Evolutionary conservation across 2,888 invertebrate species (phyloP), one percentile per base, ranked within the genome.

Genomic region (Pilophorus perplexus): DNA sequence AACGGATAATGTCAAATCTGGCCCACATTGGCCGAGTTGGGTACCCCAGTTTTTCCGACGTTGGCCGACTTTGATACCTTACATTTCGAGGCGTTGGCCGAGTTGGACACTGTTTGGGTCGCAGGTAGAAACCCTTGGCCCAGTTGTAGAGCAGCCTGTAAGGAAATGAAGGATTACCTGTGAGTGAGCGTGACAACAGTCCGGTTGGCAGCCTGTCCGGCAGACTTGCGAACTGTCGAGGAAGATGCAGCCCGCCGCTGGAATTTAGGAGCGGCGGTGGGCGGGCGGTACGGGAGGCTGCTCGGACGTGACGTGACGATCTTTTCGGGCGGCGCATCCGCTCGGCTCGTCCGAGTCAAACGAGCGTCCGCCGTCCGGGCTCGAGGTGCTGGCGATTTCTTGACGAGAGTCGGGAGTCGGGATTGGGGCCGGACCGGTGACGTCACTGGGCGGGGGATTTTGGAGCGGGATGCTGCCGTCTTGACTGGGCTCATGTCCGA

Each of bases 361-460:
- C 64, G 20, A 38, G 52, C 52, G 40, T 64, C 64, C 14, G 64
- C 64, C 14, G 64, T 64, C 18, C 52, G 37, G 12, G 64, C 33
- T 23, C 64, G 10, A 25, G 44, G 27, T 12, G 20, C 50, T 16
- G 46, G n/a, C 20, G 10, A 3, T 3, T 66, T 42, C 12, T 59
- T 66, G 25, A 60, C 40, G 3, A 54, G 62, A 22, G 69, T 67
- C 14, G 69, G 69, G 33, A 69, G 62, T 37, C 67, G 33, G 14
- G 78, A 79, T 38, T 78, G 78, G 14, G 85, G 85, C 72, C 84
- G 82, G 2, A 86, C 83, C 16, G 89, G 89, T 22, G 88, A 88
- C 1, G 86, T 84, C 70, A 89, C 85, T 1, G 85, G 85, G 67
- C 89, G 79, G 2, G 89, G 89, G 73, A 89, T 90, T 74, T 85